Conservation (phyloP, 2,113 vertebrate species). For the Sphaerodactylus townsendi region DNA sequence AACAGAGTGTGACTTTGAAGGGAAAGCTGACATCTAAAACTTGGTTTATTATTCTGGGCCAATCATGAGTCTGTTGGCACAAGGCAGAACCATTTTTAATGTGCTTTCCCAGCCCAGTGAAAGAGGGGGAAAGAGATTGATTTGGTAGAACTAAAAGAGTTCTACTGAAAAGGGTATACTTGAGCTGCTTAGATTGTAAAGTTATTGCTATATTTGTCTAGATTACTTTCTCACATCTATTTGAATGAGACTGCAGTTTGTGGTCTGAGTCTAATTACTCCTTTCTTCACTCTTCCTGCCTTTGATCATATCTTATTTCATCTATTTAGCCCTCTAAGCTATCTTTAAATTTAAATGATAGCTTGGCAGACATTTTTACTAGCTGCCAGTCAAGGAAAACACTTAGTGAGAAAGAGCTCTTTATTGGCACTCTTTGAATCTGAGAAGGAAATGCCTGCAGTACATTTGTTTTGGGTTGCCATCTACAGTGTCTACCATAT, state of each 20-base stretch:
- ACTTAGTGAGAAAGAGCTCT: constrained; percentile 1
- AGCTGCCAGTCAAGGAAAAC: background rate
- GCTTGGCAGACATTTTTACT: constrained; percentile 13
- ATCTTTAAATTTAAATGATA: constrained; percentile 28
- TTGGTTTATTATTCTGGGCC: constrained; percentile 29
- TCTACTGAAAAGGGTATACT: background rate
- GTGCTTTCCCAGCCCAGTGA: constrained; percentile 18
- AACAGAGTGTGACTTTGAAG: constrained; percentile 9
- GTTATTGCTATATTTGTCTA: background rate
- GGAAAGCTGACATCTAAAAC: constrained; percentile 22
- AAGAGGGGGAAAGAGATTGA: constrained; percentile 12
- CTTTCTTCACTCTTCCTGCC: background rate
- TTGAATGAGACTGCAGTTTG: background rate
- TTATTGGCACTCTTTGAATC: background rate
- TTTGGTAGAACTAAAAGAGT: constrained; percentile 31
- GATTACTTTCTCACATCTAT: background rate
- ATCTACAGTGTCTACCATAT: background rate
- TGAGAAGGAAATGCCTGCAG: background rate
- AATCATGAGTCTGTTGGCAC: constrained; percentile 40
- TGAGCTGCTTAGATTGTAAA: constrained; percentile 18
- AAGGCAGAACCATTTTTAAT: constrained; percentile 39
- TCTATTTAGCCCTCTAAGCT: background rate
- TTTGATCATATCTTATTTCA: constrained; percentile 31
- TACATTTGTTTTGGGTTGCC: background rate
- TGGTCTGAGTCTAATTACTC: background rate